Evolutionary conservation across 2,888 invertebrate species (phyloP).

Genomic region (Esperia sulphurella): DNA sequence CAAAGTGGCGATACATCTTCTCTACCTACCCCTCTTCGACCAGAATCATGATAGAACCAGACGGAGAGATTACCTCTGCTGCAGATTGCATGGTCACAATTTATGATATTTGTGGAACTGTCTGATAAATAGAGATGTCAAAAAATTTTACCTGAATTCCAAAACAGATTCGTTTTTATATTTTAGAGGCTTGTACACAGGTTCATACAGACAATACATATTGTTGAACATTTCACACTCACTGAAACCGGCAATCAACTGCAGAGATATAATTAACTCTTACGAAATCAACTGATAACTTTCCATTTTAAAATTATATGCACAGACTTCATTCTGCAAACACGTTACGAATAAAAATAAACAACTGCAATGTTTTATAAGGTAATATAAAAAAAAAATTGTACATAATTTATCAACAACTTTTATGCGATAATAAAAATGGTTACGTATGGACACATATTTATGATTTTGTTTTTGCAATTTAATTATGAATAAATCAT

Average conservation of each 20-base stretch:
- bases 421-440: not conserved
- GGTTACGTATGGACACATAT: not conserved
- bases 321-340: not conserved
- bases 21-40: too few relatives aligned
- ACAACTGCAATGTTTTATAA: too few relatives aligned
- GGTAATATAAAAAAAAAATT: too few relatives aligned
- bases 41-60: too few relatives aligned
- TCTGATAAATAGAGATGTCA: too few relatives aligned
- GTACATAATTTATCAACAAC: not conserved
- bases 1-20: too few relatives aligned
- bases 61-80: too few relatives aligned
- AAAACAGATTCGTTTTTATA: constrained; percentile 4
- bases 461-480: constrained; percentile 1
- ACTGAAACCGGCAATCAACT: not conserved
- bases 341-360: too few relatives aligned
- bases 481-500: not conserved
- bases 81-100: too few relatives aligned
- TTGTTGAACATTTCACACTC: constrained; percentile 36
- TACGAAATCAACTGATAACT: not conserved
- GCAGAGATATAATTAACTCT: not conserved
- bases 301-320: not conserved
- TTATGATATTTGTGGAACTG: too few relatives aligned
- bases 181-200: constrained; percentile 8
- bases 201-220: constrained; percentile 37
- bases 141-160: constrained; percentile 10